These are phyloP conservation scores for Diarsia mendica DNA, from an alignment of 2,888 invertebrate species.

Conservation along the genomic window DNA sequence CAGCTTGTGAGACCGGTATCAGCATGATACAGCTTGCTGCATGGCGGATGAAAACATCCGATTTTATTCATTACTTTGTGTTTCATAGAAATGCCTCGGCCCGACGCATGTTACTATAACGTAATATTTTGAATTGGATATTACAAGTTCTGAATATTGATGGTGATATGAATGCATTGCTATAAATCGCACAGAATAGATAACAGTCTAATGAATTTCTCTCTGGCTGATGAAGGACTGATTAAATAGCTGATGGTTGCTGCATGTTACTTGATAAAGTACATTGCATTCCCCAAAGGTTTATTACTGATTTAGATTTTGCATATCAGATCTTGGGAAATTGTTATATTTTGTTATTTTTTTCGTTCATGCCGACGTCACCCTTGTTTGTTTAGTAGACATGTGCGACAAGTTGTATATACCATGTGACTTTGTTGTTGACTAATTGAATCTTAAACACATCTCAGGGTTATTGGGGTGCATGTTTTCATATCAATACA, in stretches of 20 bases:
- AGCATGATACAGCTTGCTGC: slow-evolving; percentile 90
- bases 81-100: slow-evolving; percentile 89
- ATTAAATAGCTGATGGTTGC: slow-evolving; percentile 83
- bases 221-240: slow-evolving; percentile 76
- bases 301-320: slow-evolving; percentile 80
- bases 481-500: slow-evolving; percentile 25
- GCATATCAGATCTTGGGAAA: slow-evolving; percentile 77
- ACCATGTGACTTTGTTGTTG: slow-evolving; percentile 67
- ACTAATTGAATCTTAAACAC: slow-evolving; percentile 40
- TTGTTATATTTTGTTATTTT: slow-evolving; percentile 67
- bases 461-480: slow-evolving; percentile 39
- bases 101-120: slow-evolving; percentile 88
- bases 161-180: slow-evolving; percentile 79
- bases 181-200: slow-evolving; percentile 79
- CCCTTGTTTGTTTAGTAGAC: slow-evolving; percentile 71
- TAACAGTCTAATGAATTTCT: slow-evolving; percentile 71
- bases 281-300: slow-evolving; percentile 81
- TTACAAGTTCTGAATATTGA: slow-evolving; percentile 66
- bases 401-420: slow-evolving; percentile 62
- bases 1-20: slow-evolving; percentile 83
- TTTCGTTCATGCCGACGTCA: slow-evolving; percentile 67
- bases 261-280: slow-evolving; percentile 86
- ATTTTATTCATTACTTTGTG: slow-evolving; percentile 86
- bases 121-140: slow-evolving; percentile 79
- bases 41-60: slow-evolving; percentile 88